Evolutionary conservation across 2,797 vertebrate species (phyloP), one percentile per base, ranked within the genome.

Genomic region (Betta splendens): DNA sequence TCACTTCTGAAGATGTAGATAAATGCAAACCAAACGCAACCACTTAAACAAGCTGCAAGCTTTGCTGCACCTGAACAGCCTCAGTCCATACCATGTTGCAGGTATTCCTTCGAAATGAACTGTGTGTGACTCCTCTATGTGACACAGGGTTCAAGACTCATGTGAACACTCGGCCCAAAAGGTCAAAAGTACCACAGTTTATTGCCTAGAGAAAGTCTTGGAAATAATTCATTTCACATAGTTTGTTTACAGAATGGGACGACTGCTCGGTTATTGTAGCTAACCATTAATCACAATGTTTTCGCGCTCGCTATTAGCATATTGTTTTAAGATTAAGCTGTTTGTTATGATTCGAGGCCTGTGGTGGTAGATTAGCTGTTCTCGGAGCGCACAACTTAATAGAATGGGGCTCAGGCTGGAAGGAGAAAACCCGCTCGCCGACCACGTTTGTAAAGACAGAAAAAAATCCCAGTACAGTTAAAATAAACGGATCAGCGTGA

Each of bases 361-460:
- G n/a, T 37, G 44, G 38, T 36, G 18, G 13, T 21, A n/a, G 29
- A 54, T 50, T 16, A 11, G 15, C 11, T 57, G n/a, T 28, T 28
- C 17, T 28, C 11, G 32, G 17, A 43, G 21, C 28, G 32, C 21
- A 18, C 11, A 48, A 40, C 9, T 35, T 22, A 13, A 18, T 15
- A 16, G 10, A 38, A 7, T 46, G 16, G 12, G 66, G 47, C 28
- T 33, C 13, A 5, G 26, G 45, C 23, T 49, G 21, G 28, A 45
- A 44, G 58, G 16, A 28, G 15, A 21, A 52, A 48, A 23, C 22
- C 7, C 31, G 40, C 26, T 36, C 33, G 17, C 40, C 33, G 28
- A 52, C 56, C 36, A 40, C 40, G 22, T 67, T 35, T 52, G 25
- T 20, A 17, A 9, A 28, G 52, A 40, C 9, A 63, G 38, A 31